Conservation (phyloP, 2,888 invertebrate species). For the Agonopterix heracliana region DNA sequence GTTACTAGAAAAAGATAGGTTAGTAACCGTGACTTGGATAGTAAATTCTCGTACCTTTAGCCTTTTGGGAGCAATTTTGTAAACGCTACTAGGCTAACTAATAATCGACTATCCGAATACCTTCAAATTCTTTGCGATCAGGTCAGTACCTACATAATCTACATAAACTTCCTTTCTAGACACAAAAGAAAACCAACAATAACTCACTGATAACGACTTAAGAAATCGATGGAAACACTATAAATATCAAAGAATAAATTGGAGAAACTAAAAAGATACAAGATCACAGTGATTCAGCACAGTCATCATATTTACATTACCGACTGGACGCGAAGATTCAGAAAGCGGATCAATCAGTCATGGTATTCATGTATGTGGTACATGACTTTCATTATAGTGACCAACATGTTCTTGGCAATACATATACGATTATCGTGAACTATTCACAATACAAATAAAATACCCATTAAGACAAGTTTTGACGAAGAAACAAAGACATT, state of each 20-base stretch:
- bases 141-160: too few relatives aligned
- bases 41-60: too few relatives aligned
- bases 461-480: too few relatives aligned
- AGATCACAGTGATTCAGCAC: constrained; percentile 1
- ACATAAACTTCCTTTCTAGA: too few relatives aligned
- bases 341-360: constrained; percentile 6
- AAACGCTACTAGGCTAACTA: too few relatives aligned
- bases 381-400: constrained; percentile 7
- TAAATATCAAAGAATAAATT: background rate
- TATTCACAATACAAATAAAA: too few relatives aligned
- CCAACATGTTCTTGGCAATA: background rate
- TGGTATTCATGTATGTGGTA: background rate
- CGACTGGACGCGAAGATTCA: background rate
- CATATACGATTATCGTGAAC: background rate
- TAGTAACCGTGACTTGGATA: too few relatives aligned
- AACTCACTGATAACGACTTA: background rate
- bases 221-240: background rate
- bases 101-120: too few relatives aligned
- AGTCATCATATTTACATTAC: constrained; percentile 4
- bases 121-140: too few relatives aligned
- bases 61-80: too few relatives aligned
- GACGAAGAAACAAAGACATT: too few relatives aligned
- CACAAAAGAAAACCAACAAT: background rate
- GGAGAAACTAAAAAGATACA: background rate
- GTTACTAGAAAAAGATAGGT: too few relatives aligned